Conservation (phyloP, 2,888 invertebrate species). For the Spialia ferax region DNA sequence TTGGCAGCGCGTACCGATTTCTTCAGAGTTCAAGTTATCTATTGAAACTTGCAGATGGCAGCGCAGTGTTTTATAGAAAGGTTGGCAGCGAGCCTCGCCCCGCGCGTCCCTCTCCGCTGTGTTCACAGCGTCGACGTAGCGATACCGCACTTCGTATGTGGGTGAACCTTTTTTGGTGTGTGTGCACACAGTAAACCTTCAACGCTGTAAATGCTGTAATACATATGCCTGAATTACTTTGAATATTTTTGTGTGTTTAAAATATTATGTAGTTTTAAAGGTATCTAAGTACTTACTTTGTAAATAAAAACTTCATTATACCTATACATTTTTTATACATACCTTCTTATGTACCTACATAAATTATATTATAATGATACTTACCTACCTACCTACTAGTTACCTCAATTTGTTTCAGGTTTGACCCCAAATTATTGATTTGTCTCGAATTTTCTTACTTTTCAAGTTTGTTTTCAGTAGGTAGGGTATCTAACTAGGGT, state of each 20-base stretch:
- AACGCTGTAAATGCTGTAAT: slow-evolving; percentile 45
- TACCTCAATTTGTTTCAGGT: not conserved
- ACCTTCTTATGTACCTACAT: too few relatives aligned
- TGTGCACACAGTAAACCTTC: slow-evolving; percentile 52
- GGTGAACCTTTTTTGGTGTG: slow-evolving; percentile 50
- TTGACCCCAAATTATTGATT: not conserved
- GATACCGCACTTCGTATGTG: slow-evolving; percentile 48
- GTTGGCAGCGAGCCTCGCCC: slow-evolving; percentile 62
- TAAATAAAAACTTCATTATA: not conserved
- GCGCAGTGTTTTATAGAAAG: slow-evolving; percentile 82
- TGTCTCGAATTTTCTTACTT: slow-evolving; percentile 17
- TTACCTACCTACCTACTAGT: too few relatives aligned
- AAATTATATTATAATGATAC: not conserved
- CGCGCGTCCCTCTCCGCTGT: slow-evolving; percentile 52
- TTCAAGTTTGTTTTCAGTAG: not conserved
- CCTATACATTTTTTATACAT: not conserved
- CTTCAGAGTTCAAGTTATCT: slow-evolving; percentile 82
- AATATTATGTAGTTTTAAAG: slow-evolving; percentile 24
- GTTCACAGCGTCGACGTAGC: slow-evolving; percentile 41
- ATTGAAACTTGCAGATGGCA: slow-evolving; percentile 86
- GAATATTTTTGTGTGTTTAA: slow-evolving; percentile 57
- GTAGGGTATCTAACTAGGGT: too few relatives aligned
- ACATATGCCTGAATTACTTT: slow-evolving; percentile 52
- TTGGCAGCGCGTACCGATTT: slow-evolving; percentile 78
- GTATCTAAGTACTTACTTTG: too few relatives aligned